phyloP scores from a whole-genome alignment of 2,888 invertebrate species.

The Phoronis australis region DNA sequence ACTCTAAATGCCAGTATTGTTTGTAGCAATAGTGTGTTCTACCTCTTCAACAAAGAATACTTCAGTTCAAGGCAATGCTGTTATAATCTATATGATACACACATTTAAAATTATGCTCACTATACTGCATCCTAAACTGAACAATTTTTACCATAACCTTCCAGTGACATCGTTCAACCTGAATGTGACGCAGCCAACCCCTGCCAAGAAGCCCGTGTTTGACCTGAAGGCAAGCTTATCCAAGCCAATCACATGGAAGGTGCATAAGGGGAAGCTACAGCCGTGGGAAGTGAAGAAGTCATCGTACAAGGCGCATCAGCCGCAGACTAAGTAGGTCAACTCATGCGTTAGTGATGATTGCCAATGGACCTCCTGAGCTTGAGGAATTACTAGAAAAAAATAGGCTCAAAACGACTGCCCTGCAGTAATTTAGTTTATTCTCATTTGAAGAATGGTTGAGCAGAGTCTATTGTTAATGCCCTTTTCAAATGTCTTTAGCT shows the following conservation, averaged over 20 bases:
- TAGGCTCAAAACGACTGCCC: too few relatives aligned
- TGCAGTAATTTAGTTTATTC: too few relatives aligned
- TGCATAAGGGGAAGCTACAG: conserved; percentile 42
- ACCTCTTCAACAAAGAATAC: conserved; percentile 20
- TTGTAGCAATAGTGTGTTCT: not conserved
- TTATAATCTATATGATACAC: too few relatives aligned
- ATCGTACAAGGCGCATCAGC: not conserved
- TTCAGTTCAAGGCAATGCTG: conserved; percentile 35
- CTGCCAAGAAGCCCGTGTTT: conserved; percentile 29
- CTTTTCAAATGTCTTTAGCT: too few relatives aligned
- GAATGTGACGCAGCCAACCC: conserved; percentile 13
- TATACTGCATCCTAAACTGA: too few relatives aligned
- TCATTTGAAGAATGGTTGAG: too few relatives aligned
- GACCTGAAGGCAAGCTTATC: conserved; percentile 42
- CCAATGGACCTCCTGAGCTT: too few relatives aligned
- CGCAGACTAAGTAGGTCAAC: not conserved
- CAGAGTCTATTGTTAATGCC: too few relatives aligned
- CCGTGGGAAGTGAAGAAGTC: conserved; percentile 17
- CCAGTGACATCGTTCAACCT: not conserved
- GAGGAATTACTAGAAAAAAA: too few relatives aligned
- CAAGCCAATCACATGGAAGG: conserved; percentile 39
- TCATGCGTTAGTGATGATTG: too few relatives aligned
- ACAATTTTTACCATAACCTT: too few relatives aligned
- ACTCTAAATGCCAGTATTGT: conserved; percentile 5
- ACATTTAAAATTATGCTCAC: too few relatives aligned